phyloP scores from a whole-genome alignment of 2,113 vertebrate species.

The Heterochromis multidens region DNA sequence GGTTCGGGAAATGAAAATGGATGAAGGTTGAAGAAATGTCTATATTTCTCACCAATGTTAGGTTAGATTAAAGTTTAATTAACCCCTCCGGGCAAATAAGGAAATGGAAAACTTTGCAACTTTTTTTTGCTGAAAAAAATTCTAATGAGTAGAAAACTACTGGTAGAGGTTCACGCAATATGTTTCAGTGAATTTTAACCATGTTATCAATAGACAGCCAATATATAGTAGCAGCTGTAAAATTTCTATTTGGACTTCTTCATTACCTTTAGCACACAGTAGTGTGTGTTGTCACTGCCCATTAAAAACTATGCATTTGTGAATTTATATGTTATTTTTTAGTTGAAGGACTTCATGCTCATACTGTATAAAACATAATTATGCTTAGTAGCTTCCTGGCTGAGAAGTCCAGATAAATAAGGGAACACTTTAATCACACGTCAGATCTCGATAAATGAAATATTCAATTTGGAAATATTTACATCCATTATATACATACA shows the following conservation, averaged over 20 bases:
- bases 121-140: neutral
- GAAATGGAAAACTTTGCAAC: conserved; percentile 2
- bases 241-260: neutral
- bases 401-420: neutral
- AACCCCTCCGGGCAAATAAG: conserved; percentile 5
- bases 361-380: neutral
- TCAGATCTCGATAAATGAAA: neutral
- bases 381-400: neutral
- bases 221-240: neutral
- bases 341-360: neutral
- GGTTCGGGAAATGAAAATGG: conserved; percentile 10
- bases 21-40: conserved; percentile 22
- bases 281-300: neutral
- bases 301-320: no score
- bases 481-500: neutral
- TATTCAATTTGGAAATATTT: neutral
- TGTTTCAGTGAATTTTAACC: neutral
- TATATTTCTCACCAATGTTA: conserved; percentile 25
- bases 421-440: neutral
- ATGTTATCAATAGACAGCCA: neutral
- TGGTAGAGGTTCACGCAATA: neutral
- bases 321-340: neutral
- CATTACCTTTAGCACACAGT: neutral
- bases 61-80: conserved; percentile 36
- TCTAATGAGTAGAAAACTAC: neutral